Evolutionary conservation across 2,113 vertebrate species (phyloP).

Genomic region (Clarias batrachus): DNA sequence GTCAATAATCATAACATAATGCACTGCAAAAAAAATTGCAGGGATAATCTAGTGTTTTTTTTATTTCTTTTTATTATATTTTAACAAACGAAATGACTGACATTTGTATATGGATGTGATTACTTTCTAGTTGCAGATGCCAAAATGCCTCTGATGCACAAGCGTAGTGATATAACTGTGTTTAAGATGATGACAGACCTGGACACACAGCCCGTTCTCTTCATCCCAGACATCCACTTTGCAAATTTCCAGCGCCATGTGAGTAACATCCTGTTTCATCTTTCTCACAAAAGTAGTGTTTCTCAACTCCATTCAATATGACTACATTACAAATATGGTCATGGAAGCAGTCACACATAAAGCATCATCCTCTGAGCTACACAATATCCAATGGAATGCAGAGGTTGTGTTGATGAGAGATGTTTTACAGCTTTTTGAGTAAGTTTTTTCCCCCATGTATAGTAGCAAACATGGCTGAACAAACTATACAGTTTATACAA

Average conservation of each 20-base stretch:
- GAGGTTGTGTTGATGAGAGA: not conserved
- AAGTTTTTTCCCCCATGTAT: not conserved
- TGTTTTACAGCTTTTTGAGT: not conserved
- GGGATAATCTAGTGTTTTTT: not conserved
- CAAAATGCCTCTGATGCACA: constrained; percentile 87
- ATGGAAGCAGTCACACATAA: not conserved
- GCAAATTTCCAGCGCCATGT: constrained; percentile 91
- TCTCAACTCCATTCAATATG: not conserved
- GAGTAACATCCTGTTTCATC: constrained; percentile 62
- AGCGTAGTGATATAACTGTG: constrained; percentile 87
- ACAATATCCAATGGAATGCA: not conserved
- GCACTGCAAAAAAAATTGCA: not conserved
- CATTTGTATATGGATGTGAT: not conserved
- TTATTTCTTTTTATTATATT: no score
- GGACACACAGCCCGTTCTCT: constrained; percentile 94
- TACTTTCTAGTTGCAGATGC: constrained; percentile 78
- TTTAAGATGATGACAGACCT: constrained; percentile 91
- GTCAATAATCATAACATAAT: not conserved
- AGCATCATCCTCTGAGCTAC: not conserved
- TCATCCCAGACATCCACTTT: constrained; percentile 95
- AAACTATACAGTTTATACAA: not conserved
- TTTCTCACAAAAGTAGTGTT: not conserved
- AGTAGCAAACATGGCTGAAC: not conserved
- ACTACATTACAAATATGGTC: not conserved
- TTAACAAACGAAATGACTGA: not conserved